These are phyloP conservation scores for Emydura subglobosa DNA, from an alignment of 2,113 vertebrate species.

Conservation along the genomic window DNA sequence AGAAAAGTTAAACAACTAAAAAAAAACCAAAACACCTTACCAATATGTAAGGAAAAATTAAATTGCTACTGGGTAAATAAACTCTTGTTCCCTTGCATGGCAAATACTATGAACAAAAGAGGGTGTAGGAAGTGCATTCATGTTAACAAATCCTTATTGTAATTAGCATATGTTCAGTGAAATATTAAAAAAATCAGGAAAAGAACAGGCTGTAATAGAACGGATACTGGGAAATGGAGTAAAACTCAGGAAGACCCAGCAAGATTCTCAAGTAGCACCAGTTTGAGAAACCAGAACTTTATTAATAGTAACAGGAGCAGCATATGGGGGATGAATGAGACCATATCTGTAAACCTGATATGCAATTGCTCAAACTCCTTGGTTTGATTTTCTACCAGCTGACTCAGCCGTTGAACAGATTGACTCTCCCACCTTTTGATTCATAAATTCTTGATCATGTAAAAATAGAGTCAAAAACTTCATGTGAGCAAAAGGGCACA, in stretches of 20 bases:
- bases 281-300: constrained; percentile 34
- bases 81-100: not conserved
- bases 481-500: not conserved
- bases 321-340: constrained; percentile 59
- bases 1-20: not conserved
- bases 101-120: not conserved
- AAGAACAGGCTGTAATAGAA: not conserved
- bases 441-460: constrained; percentile 57
- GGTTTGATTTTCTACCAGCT: constrained; percentile 30
- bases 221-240: not conserved
- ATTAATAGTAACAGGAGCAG: constrained; percentile 57
- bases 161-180: not conserved
- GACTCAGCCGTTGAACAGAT: constrained; percentile 55
- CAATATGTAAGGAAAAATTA: not conserved
- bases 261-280: not conserved
- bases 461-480: not conserved
- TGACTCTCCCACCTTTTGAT: constrained; percentile 58
- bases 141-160: not conserved
- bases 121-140: not conserved
- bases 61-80: constrained; percentile 27
- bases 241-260: not conserved
- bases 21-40: not conserved
- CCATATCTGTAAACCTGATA: constrained; percentile 40
- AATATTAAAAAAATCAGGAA: constrained; percentile 7
- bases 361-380: constrained; percentile 5